A percentile compares a stretch with the other conserved stretches of the same genome.
Evolutionary conservation across 92 coral and sea anemone species (phyloP).

Genomic region (Bergia sp.): DNA sequence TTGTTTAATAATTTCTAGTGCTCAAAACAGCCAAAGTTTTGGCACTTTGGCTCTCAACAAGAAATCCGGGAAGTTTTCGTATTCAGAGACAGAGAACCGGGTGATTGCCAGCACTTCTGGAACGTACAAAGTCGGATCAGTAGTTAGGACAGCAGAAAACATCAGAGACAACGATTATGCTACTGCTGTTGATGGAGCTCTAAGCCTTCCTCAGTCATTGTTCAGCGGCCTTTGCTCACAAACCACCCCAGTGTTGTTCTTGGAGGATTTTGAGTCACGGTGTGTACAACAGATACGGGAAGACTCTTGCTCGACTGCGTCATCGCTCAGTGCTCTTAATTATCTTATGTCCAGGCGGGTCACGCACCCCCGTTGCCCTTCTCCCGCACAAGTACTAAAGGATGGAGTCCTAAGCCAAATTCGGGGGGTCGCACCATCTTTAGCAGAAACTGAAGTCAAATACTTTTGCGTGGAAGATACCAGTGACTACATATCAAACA

Average conservation of each 20-base stretch:
- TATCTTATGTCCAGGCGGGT: slow-evolving; percentile 76
- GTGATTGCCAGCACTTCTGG: slow-evolving; percentile 46
- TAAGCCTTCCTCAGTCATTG: slow-evolving; percentile 77
- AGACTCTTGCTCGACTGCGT: slow-evolving; percentile 71
- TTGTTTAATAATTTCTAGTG: slow-evolving; percentile 3
- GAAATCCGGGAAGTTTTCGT: slow-evolving; percentile 42
- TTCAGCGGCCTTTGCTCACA: slow-evolving; percentile 83
- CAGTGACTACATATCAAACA: slow-evolving; percentile 33
- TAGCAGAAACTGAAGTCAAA: slow-evolving; percentile 70
- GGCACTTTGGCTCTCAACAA: slow-evolving; percentile 12
- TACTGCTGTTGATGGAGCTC: slow-evolving; percentile 70
- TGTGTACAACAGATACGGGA: slow-evolving; percentile 75
- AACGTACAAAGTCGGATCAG: slow-evolving; percentile 76
- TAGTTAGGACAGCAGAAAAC: slow-evolving; percentile 79
- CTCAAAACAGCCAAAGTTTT: slow-evolving; percentile 41
- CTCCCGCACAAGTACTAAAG: slow-evolving; percentile 81
- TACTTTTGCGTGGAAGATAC: slow-evolving; percentile 78
- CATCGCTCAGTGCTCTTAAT: slow-evolving; percentile 80
- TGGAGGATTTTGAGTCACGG: slow-evolving; percentile 70
- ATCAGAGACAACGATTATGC: slow-evolving; percentile 64
- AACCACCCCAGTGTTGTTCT: slow-evolving; percentile 76
- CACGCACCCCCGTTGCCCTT: slow-evolving; percentile 67
- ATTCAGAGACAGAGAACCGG: slow-evolving; percentile 59
- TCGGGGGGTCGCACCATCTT: slow-evolving; percentile 62
- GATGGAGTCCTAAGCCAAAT: slow-evolving; percentile 66